Base-by-base conservation (phyloP, 2,888 invertebrate genomes). In the Silvanus unidentatus region DNA sequence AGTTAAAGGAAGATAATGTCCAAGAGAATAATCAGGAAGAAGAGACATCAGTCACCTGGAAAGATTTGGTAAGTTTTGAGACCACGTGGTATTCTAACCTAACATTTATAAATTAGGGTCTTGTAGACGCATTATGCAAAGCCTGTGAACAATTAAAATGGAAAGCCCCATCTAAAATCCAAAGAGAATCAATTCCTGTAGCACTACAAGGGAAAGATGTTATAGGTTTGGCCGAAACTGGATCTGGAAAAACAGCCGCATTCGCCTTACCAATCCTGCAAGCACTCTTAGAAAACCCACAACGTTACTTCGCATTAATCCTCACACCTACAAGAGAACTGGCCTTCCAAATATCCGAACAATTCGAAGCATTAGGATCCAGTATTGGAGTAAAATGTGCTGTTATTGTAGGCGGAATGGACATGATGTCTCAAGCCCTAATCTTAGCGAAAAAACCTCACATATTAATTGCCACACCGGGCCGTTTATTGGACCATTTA, bases 401-500 rank as follows among this genome's bases (percentile, higher is more conserved):
- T 42, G 97, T 98, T 0, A 87, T 99, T 62, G 98, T 99, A 2
- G 99, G 99, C 38, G 99, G 99, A 1, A 94, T 98, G 82, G 98
- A 99, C 66, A 97, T 97, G 94, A 88, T 92, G 64, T 86, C 93
- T 0, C 99, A 99, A 68, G 83, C 93, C 0, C 73, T 97, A 47
- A 80, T 86, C 60, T 73, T 99, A 39, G 92, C 93, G 1, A 97
- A 95, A 70, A 95, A 97, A 61, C 99, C 99, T 0, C 99, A 99
- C 66, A 86, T 99, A 57, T 81, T 99, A 49, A 91, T 99, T 34
- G 97, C 97, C 0, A 99, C 99, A 0, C 98, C 98, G 0, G 98
- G 98, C 5, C 76, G 98, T 52, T 74, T 98, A 38, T 86, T 97
- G 0, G 97, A 98, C 72, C 99, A 99, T 71, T 76, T 99, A 40